These are phyloP conservation scores for Meleagris gallopavo DNA, from an alignment of 2,113 vertebrate genomes.

Conservation along the genomic window DNA sequence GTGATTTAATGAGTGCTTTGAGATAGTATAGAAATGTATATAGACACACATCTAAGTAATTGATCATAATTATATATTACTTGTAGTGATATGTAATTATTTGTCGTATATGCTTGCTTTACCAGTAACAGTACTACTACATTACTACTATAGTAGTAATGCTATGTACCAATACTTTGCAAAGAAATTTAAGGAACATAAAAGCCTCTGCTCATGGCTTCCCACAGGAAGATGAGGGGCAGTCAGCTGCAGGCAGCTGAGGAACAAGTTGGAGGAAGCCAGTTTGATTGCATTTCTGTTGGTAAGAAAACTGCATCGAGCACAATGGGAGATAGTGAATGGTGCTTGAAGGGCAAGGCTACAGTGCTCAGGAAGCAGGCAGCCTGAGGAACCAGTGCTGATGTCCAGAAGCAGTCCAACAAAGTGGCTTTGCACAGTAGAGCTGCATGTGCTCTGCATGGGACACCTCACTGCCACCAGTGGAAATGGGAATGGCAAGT, in stretches of 20 bases:
- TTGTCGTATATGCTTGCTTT: not conserved
- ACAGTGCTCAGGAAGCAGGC: not conserved
- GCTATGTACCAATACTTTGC: not conserved
- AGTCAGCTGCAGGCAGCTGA: not conserved
- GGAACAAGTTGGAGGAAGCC: accelerated
- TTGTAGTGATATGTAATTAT: not conserved
- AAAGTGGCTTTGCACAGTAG: accelerated
- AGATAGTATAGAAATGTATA: not conserved
- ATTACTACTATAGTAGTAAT: not conserved
- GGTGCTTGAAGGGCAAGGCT: not conserved
- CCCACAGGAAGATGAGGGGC: not conserved
- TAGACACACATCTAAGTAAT: not conserved
- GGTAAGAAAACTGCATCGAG: not conserved
- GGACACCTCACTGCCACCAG: accelerated
- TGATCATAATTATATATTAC: no score
- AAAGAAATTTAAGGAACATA: not conserved
- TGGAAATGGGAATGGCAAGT: accelerated
- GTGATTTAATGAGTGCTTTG: not conserved
- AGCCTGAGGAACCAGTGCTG: not conserved
- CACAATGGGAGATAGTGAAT: not conserved
- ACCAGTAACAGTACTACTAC: not conserved
- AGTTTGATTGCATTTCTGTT: not conserved
- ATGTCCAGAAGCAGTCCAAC: no score
- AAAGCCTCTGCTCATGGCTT: not conserved
- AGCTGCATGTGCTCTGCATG: not conserved